Conservation (phyloP, 2,113 vertebrate genomes). For the Gallinago jamesoni region DNA sequence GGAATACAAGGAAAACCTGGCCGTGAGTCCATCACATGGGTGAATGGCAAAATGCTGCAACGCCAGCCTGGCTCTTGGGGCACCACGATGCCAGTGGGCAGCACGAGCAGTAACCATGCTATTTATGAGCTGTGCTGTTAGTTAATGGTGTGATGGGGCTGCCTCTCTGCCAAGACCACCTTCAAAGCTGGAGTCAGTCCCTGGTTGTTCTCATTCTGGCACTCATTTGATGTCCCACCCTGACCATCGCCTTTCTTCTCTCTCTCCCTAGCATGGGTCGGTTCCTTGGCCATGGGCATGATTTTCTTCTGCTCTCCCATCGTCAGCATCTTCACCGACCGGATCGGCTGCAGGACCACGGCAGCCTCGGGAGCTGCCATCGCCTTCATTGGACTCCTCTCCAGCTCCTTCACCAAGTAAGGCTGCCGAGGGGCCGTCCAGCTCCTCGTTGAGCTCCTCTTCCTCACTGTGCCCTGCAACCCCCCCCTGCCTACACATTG, state of each 20-base stretch:
- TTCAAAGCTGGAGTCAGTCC: background rate
- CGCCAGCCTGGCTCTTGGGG: background rate
- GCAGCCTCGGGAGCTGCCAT: slow-evolving; percentile 87
- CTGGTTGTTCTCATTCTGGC: background rate
- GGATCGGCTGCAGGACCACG: slow-evolving; percentile 92
- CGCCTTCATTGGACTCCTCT: slow-evolving; percentile 92
- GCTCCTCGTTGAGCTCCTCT: background rate
- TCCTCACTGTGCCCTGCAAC: background rate
- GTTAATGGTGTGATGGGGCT: background rate
- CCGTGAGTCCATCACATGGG: fast-evolving
- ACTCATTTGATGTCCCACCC: background rate
- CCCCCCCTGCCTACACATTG: background rate
- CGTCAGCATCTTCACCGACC: slow-evolving; percentile 98
- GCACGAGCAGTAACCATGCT: fast-evolving
- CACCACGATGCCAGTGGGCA: fast-evolving
- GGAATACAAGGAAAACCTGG: background rate
- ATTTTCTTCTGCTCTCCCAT: slow-evolving; percentile 98
- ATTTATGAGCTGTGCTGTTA: background rate
- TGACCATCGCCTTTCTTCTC: background rate
- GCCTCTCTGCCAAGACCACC: background rate
- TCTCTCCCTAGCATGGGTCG: slow-evolving; percentile 89
- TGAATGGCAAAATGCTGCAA: fast-evolving
- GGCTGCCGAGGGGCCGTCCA: background rate
- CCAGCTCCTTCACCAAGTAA: slow-evolving; percentile 97
- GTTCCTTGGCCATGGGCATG: slow-evolving; percentile 97